phyloP scores from a whole-genome alignment of 2,888 invertebrate genomes.

The Chymomyza caudatula region DNA sequence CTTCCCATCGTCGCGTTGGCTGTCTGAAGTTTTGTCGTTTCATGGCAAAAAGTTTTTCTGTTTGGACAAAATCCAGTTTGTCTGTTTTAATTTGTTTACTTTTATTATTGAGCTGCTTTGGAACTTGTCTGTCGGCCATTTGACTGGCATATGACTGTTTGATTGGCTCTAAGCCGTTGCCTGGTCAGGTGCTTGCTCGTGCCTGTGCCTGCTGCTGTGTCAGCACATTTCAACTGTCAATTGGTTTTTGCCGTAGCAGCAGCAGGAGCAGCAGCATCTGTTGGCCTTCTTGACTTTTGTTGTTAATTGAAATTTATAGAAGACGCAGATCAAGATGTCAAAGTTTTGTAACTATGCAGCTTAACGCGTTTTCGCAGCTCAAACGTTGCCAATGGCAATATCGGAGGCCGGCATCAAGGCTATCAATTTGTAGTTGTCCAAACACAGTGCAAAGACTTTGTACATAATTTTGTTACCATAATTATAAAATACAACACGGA shows the following conservation, averaged over 20 bases:
- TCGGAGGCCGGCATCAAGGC: conserved; percentile 13
- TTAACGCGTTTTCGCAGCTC: neutral
- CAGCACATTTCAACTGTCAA: conserved; percentile 29
- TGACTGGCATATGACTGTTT: conserved; percentile 42
- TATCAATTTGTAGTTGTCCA: too few relatives aligned
- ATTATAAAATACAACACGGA: conserved; percentile 51
- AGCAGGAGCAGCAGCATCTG: too few relatives aligned
- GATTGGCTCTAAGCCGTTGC: conserved; percentile 57
- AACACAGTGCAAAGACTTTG: conserved; percentile 46
- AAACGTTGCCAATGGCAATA: neutral
- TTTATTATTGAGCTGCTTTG: conserved; percentile 67
- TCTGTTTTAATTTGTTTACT: conserved; percentile 72
- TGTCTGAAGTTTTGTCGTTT: conserved; percentile 63
- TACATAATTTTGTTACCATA: conserved; percentile 48
- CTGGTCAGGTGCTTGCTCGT: neutral
- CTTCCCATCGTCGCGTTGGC: conserved; percentile 30
- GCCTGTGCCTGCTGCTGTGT: neutral
- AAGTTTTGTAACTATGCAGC: neutral
- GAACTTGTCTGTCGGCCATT: conserved; percentile 1
- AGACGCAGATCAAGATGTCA: conserved; percentile 60
- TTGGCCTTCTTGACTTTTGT: conserved; percentile 46
- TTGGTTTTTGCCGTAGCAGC: conserved; percentile 30
- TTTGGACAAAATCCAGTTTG: conserved; percentile 38
- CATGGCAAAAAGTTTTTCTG: conserved; percentile 54
- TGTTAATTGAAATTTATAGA: conserved; percentile 68